These are phyloP conservation scores for Leptopterna dolabrata DNA, from an alignment of 2,888 invertebrate species.

Conservation along the genomic window DNA sequence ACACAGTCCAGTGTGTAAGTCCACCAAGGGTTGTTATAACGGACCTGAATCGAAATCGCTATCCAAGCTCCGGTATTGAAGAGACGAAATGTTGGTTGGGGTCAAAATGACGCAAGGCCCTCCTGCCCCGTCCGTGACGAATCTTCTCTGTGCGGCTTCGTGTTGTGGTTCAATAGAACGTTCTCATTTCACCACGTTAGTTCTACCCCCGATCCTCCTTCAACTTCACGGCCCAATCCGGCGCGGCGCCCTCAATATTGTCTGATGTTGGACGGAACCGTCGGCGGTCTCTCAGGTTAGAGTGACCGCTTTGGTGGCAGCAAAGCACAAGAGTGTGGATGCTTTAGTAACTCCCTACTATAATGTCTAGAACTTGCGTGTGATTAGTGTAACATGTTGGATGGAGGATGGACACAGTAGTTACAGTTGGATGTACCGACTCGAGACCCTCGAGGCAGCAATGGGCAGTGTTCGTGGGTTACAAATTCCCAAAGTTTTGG, in stretches of 20 bases:
- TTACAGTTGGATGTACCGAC: no score
- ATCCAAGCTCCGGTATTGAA: neutral
- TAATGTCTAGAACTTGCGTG: no score
- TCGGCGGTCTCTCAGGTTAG: no score
- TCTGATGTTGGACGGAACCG: neutral
- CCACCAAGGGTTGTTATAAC: neutral
- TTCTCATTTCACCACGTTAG: constrained; percentile 18
- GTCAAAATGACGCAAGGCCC: constrained; percentile 19
- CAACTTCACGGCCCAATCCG: neutral
- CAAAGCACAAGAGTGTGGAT: no score
- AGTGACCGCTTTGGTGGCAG: neutral
- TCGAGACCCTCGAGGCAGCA: no score
- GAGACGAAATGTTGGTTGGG: constrained; percentile 4
- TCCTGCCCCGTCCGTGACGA: neutral
- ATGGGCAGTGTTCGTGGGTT: no score
- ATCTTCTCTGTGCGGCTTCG: constrained; percentile 15
- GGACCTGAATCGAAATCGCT: neutral
- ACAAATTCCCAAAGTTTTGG: no score
- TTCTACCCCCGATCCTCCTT: constrained; percentile 15
- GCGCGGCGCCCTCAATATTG: neutral
- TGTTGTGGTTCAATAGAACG: constrained; percentile 19
- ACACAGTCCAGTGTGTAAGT: neutral
- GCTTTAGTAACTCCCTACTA: no score
- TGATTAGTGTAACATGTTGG: no score
- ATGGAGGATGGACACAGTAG: no score